A percentile compares a stretch with the other conserved stretches of the same genome.
phyloP scores from a whole-genome alignment of 1,140 invertebrate species.

The Lordiphosa stackelbergi region DNA sequence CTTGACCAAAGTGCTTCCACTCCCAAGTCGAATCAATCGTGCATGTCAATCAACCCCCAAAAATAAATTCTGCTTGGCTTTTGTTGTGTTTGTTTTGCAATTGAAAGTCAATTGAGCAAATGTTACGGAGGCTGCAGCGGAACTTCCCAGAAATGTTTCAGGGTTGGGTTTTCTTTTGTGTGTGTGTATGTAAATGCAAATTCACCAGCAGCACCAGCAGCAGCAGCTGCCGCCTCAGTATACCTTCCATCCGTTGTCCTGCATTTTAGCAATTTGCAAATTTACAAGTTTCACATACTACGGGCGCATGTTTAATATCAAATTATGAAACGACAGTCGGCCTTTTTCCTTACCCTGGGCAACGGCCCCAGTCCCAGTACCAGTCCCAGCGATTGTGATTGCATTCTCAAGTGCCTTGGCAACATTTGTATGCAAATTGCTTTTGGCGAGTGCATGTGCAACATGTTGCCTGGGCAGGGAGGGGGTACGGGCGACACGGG shows the following conservation, averaged over 20 bases:
- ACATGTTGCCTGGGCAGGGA: constrained; percentile 51
- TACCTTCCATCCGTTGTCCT: constrained; percentile 38
- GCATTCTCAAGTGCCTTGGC: constrained; percentile 66
- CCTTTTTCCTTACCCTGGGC: constrained; percentile 26
- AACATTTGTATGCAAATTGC: constrained; percentile 74
- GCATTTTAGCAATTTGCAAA: constrained; percentile 72
- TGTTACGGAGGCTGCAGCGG: constrained; percentile 26
- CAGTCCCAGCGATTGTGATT: constrained; percentile 45
- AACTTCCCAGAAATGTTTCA: constrained; percentile 7
- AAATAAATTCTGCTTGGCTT: constrained; percentile 33
- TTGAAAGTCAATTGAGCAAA: constrained; percentile 55
- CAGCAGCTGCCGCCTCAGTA: constrained; percentile 16
- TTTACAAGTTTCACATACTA: constrained; percentile 65
- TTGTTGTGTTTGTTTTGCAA: constrained; percentile 49
- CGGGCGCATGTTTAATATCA: constrained; percentile 69
- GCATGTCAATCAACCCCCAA: constrained; percentile 37
- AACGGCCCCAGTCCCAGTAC: constrained; percentile 4
- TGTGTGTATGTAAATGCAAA: constrained; percentile 46
- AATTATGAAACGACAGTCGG: constrained; percentile 64
- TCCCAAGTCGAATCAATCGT: constrained; percentile 28
- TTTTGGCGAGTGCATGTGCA: constrained; percentile 62
- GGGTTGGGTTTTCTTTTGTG: constrained; percentile 9
- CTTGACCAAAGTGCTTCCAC: constrained; percentile 31
- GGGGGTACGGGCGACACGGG: not conserved
- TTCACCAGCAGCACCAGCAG: constrained; percentile 16